Base-by-base conservation (phyloP, 2,888 invertebrate species). In the Drosophila antonietae region DNA sequence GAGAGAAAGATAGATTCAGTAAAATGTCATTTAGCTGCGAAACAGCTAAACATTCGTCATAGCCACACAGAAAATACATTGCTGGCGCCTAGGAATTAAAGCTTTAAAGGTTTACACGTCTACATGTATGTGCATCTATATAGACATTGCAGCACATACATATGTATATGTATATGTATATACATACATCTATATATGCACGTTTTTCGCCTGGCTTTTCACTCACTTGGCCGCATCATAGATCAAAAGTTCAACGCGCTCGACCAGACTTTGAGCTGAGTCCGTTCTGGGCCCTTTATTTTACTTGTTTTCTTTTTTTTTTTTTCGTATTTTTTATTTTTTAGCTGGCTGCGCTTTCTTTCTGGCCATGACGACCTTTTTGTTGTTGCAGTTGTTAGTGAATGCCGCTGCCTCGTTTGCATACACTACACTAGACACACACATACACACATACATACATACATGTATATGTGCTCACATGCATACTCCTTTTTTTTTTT, bases 181-280 rank as follows among this genome's bases (percentile, higher is more conserved):
- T 6, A 15, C 9, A 18, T 49, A 18, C 33, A 12, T 33, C 5
- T n/a, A 10, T 35, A 43, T 55, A 14, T 49, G 35, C 64, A 60
- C 65, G 28, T 28, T 63, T 78, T 73, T 65, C 41, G 59, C 63
- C 65, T 67, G 81, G 68, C 70, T 73, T 75, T 80, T 73, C 71
- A 83, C 63, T 81, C 78, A 83, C 68, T 87, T 81, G 70, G 81
- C 63, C 70, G 79, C 73, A 56, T 39, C 68, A 74, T 83, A 71
- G 78, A 86, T 75, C 76, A 83, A 78, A 73, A 86, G 83, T 78
- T 86, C 76, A 88, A 78, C 84, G 84, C 72, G 79, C 81, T 74
- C 64, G 55, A 66, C 39, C 75, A 57, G 80, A 66, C 73, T 63
- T 68, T 79, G 33, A n/a, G 55, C 39, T 5, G 33, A 46, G 3